These are phyloP conservation scores for Unio pictorum DNA, from an alignment of 2,888 invertebrate genomes.

Conservation along the genomic window DNA sequence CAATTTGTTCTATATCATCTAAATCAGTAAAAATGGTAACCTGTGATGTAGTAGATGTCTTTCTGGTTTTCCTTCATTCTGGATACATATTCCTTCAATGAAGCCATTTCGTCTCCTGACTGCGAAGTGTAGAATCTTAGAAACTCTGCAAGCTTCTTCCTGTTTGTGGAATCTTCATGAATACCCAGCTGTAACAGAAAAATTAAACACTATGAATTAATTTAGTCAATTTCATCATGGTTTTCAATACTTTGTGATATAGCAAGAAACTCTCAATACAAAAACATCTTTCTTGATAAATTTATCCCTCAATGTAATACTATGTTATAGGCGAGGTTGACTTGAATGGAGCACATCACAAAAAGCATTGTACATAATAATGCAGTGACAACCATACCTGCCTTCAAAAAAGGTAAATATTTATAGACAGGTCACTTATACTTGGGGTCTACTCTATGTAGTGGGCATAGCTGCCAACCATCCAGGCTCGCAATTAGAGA, in stretches of 20 bases:
- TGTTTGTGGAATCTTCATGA: constrained; percentile 96
- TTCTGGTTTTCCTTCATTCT: constrained; percentile 99
- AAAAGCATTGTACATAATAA: too few relatives aligned
- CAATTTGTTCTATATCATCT: neutral
- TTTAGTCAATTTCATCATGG: too few relatives aligned
- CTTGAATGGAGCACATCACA: too few relatives aligned
- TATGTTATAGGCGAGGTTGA: too few relatives aligned
- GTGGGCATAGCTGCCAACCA: too few relatives aligned
- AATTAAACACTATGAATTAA: neutral
- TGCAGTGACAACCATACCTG: too few relatives aligned
- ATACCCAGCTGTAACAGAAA: constrained; percentile 82
- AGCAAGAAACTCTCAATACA: neutral
- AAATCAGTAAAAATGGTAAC: constrained; percentile 39
- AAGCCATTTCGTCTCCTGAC: constrained; percentile 93
- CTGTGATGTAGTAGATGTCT: constrained; percentile 98
- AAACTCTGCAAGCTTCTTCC: constrained; percentile 89
- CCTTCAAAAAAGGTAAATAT: too few relatives aligned
- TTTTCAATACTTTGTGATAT: neutral
- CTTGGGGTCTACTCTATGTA: too few relatives aligned
- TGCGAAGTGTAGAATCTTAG: constrained; percentile 95
- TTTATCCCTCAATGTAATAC: too few relatives aligned
- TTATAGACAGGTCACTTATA: too few relatives aligned
- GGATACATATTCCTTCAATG: constrained; percentile 95
- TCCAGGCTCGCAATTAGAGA: too few relatives aligned
- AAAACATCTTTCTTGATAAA: too few relatives aligned